These are phyloP conservation scores for Philhelius pedissequus DNA, from an alignment of 2,888 invertebrate genomes.

Conservation along the genomic window DNA sequence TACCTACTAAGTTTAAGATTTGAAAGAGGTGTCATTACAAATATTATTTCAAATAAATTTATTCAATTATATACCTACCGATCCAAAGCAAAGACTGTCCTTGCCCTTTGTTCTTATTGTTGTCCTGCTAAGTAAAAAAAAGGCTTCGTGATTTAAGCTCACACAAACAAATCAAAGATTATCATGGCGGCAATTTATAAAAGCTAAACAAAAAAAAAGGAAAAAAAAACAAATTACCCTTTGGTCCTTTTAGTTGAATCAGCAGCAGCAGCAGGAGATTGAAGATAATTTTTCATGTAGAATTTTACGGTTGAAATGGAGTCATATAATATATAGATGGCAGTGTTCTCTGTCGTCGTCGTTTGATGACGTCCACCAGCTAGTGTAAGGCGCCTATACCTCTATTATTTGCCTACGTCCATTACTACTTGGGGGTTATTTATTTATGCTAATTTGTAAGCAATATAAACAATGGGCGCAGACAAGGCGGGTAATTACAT, in stretches of 20 bases:
- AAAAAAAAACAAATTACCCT: constrained; percentile 20
- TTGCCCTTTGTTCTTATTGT: constrained; percentile 17
- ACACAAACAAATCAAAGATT: constrained; percentile 45
- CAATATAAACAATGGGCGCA: constrained; percentile 28
- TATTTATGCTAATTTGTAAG: constrained; percentile 49
- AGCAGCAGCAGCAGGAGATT: constrained; percentile 36
- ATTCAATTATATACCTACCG: constrained; percentile 31
- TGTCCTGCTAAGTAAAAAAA: background rate
- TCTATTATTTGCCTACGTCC: background rate
- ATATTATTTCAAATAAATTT: constrained; percentile 53
- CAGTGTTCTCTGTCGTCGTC: background rate
- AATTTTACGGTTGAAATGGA: constrained; percentile 39
- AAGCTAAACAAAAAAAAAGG: no score
- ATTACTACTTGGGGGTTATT: constrained; percentile 5
- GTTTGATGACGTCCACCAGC: background rate
- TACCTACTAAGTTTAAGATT: background rate
- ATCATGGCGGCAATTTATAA: constrained; percentile 37
- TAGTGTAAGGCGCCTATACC: background rate
- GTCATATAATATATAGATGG: constrained; percentile 19
- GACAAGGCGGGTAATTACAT: constrained; percentile 25
- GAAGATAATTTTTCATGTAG: constrained; percentile 23
- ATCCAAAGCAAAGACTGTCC: background rate
- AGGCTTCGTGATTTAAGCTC: constrained; percentile 32
- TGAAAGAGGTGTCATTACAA: constrained; percentile 11
- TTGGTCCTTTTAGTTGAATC: constrained; percentile 46